Percentiles rank a stretch among this genome's conserved stretches.
Evolutionary conservation across 2,797 vertebrate species (phyloP).

Genomic region (Bovichtus variegatus): DNA sequence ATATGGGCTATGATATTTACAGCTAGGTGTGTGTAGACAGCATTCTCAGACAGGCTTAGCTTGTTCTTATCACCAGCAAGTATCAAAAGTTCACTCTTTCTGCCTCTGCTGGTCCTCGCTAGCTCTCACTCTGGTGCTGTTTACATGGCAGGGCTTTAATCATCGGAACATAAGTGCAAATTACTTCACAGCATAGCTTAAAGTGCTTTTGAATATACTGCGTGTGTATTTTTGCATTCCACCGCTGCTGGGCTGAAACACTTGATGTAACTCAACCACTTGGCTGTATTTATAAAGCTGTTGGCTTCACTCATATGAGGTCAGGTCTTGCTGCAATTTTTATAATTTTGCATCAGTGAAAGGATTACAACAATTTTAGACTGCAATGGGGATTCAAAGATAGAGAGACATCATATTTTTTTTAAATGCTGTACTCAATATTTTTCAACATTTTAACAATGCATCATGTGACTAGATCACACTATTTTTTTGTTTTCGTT

Average conservation of each 20-base stretch:
- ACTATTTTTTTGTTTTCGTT: too few relatives aligned
- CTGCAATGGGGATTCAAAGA: neutral
- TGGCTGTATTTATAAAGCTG: slow-evolving; percentile 7
- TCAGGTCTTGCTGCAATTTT: neutral
- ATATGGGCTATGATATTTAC: slow-evolving; percentile 53
- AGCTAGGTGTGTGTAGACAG: slow-evolving; percentile 40
- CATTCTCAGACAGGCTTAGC: slow-evolving; percentile 74
- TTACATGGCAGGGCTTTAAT: slow-evolving; percentile 44
- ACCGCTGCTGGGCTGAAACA: neutral
- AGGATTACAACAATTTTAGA: neutral
- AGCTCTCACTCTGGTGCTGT: slow-evolving; percentile 29
- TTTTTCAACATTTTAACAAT: neutral
- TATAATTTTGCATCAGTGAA: neutral
- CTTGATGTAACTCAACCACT: neutral
- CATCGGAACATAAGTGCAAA: slow-evolving; percentile 58
- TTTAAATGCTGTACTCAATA: neutral
- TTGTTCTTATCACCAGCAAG: slow-evolving; percentile 52
- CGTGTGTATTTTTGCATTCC: slow-evolving; percentile 38
- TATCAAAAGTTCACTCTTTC: slow-evolving; percentile 37
- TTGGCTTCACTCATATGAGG: neutral
- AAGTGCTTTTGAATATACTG: slow-evolving; percentile 37
- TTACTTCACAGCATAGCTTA: slow-evolving; percentile 46
- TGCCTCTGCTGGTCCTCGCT: slow-evolving; percentile 26
- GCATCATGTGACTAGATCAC: neutral
- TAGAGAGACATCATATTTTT: neutral